Conservation (phyloP, 2,113 vertebrate species). For the Montifringilla adamsi region DNA sequence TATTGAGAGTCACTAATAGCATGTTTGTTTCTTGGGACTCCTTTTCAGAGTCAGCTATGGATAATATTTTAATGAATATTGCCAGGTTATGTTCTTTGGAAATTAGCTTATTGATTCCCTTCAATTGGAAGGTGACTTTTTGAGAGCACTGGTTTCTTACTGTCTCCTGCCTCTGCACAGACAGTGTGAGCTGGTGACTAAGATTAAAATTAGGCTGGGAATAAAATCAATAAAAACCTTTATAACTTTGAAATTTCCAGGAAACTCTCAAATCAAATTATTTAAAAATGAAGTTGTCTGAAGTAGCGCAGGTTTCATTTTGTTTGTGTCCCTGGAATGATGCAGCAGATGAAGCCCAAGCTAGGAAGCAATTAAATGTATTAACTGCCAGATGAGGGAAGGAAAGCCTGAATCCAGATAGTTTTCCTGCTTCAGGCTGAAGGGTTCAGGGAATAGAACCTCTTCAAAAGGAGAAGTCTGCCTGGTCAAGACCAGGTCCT, state of each 20-base stretch:
- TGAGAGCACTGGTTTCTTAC: neutral
- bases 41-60: neutral
- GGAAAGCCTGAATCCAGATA: neutral
- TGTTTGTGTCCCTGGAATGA: constrained; percentile 9
- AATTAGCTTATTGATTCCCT: neutral
- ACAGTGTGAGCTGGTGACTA: neutral
- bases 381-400: neutral
- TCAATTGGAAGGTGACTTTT: neutral
- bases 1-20: neutral
- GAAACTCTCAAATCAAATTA: neutral
- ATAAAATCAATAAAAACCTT: neutral
- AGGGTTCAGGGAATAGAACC: neutral
- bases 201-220: neutral
- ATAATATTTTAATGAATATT: neutral
- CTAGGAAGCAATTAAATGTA: neutral
- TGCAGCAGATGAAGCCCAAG: neutral
- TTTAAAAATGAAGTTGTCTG: neutral
- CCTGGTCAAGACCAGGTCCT: neutral
- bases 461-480: neutral
- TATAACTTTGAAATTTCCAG: neutral
- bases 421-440: neutral
- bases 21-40: neutral
- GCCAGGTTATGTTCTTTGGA: neutral
- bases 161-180: neutral
- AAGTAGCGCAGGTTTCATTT: neutral